Conservation (phyloP, 2,113 vertebrate species). For the Nettapus auritus region DNA sequence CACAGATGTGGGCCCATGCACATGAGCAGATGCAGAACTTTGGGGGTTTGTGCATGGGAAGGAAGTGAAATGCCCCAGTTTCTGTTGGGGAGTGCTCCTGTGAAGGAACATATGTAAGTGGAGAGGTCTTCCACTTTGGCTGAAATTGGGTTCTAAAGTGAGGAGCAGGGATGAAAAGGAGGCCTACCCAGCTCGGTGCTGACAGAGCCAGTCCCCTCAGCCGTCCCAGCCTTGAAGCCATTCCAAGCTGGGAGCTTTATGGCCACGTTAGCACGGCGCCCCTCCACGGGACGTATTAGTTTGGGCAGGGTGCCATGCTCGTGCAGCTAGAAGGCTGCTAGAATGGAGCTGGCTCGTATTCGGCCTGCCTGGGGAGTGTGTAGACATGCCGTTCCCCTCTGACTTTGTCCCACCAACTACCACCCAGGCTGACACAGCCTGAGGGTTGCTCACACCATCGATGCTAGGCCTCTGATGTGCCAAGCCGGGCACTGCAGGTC, state of each 20-base stretch:
- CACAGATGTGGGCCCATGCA: neutral
- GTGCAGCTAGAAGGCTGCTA: neutral
- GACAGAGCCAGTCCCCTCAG: neutral
- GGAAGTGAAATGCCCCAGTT: neutral
- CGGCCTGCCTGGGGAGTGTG: neutral
- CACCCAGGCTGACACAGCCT: neutral
- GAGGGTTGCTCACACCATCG: neutral
- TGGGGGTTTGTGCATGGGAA: neutral
- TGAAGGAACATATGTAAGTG: neutral
- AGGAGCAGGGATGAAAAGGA: neutral
- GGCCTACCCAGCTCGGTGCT: neutral
- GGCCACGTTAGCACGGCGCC: constrained; percentile 11
- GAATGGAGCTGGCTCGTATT: neutral
- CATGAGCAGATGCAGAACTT: neutral
- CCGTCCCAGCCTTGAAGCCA: neutral
- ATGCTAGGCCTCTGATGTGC: too few species aligned
- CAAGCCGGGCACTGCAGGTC: neutral
- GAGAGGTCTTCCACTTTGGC: neutral
- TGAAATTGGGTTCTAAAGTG: neutral
- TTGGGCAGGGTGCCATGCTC: constrained; percentile 5
- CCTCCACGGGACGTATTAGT: constrained; percentile 44
- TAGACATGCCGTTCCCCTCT: neutral
- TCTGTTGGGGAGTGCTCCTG: neutral
- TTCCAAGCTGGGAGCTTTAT: constrained; percentile 52
- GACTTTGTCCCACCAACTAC: neutral